Evolutionary conservation across 2,113 vertebrate species (phyloP), one percentile per base, ranked within the genome.

Genomic region (Nematolebias whitei): DNA sequence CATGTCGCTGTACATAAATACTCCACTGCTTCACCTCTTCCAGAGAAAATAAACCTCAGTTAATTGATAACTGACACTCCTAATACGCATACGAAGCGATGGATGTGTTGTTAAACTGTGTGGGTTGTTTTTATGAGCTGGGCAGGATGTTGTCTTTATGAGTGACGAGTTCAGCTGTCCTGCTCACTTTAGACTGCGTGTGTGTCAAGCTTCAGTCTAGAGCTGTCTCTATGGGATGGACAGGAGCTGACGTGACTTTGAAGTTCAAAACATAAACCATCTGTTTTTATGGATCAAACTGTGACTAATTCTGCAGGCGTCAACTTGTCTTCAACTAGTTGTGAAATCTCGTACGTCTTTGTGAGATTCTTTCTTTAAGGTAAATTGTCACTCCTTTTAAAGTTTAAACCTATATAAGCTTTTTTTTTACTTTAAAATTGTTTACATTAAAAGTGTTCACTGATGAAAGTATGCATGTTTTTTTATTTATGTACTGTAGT

Each of bases 131-230:
- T 79, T 79, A 83, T 78, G 76, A 75, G 65, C 84, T 85, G 23
- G 87, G 76, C 22, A 83, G 0, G 55, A 10, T 6, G 66, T 93
- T 44, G 94, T 95, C 96, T 19, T 88, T 16, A 0, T 95, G 84
- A 19, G 92, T 87, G 50, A 95, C 22, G 13, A 89, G 81, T 76
- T 81, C 91, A 18, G 84, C 68, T 39, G 93, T 91, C 1, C 11
- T 0, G 50, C 92, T 93, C 0, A 63, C 0, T 60, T 97, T n/a
- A 96, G 92, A 74, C 85, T 91, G 76, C 95, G n/a, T n/a, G n/a
- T n/a, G n/a, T n/a, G n/a, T n/a, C n/a, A n/a, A n/a, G n/a, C n/a
- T n/a, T n/a, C n/a, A n/a, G n/a, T n/a, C n/a, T n/a, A n/a, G 88
- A 66, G 64, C 71, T 78, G n/a, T 76, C 81, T 58, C 91, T 91